Evolutionary conservation across 23 tunicate species (phyloP).

Genomic region (Diplosoma virens): DNA sequence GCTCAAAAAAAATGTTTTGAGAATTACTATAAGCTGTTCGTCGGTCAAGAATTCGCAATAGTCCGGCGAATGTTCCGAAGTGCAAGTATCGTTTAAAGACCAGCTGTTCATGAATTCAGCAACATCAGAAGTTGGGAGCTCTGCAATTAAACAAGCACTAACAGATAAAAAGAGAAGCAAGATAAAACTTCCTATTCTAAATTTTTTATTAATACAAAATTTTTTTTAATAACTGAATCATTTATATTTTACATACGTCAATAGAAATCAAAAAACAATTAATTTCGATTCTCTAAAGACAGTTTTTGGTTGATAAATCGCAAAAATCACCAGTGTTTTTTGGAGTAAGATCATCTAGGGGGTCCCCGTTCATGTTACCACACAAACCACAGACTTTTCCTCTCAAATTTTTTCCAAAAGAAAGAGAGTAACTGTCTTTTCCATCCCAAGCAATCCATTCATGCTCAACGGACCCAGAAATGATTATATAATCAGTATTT

Average conservation of each 20-base stretch:
- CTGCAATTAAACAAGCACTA: background rate
- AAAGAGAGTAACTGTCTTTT: constrained; percentile 23
- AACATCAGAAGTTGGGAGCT: constrained; percentile 38
- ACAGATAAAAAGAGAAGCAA: background rate
- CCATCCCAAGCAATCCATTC: constrained; percentile 62
- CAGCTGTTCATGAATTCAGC: constrained; percentile 63
- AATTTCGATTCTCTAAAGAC: too few relatives aligned
- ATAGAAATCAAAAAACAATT: too few relatives aligned
- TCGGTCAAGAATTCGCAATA: constrained; percentile 52
- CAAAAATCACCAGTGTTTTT: constrained; percentile 51
- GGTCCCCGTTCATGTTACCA: constrained; percentile 82
- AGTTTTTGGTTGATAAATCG: too few relatives aligned
- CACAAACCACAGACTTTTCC: constrained; percentile 86
- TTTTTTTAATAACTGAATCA: too few relatives aligned
- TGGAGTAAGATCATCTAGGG: constrained; percentile 65
- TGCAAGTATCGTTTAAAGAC: constrained; percentile 50
- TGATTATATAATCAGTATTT: constrained; percentile 64
- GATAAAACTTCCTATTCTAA: too few relatives aligned
- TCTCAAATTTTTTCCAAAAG: constrained; percentile 10
- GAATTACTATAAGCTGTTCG: constrained; percentile 63
- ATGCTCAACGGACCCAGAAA: constrained; percentile 10
- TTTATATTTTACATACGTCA: too few relatives aligned
- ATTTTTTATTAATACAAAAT: too few relatives aligned
- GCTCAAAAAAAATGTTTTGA: too few relatives aligned
- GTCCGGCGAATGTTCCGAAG: constrained; percentile 30